phyloP scores from a whole-genome alignment of 2,888 invertebrate genomes.

The Heliconius charithonia region DNA sequence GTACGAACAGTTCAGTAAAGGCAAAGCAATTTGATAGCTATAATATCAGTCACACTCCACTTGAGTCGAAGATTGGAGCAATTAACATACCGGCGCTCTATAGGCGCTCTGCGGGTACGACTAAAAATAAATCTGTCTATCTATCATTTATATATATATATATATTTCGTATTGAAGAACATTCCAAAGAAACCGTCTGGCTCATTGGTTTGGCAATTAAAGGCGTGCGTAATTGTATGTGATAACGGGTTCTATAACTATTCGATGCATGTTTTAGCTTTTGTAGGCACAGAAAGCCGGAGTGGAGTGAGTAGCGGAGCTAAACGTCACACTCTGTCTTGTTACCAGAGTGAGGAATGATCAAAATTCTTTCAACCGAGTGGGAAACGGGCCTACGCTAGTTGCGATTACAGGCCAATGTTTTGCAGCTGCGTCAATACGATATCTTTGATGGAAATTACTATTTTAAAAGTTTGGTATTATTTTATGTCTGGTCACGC shows the following conservation, averaged over 20 bases:
- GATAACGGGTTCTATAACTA: neutral
- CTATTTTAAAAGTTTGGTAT: too few species aligned
- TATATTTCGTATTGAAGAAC: neutral
- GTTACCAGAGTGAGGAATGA: neutral
- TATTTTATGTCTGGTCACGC: too few species aligned
- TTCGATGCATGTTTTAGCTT: neutral
- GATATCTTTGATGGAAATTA: too few species aligned
- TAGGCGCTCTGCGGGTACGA: neutral
- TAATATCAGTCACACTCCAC: conserved; percentile 45
- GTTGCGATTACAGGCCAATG: too few species aligned
- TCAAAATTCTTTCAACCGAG: neutral
- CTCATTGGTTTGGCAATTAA: neutral
- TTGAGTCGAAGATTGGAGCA: conserved; percentile 35
- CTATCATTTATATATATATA: neutral
- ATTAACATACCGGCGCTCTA: conserved; percentile 39
- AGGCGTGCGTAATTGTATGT: neutral
- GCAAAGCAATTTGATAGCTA: conserved; percentile 35
- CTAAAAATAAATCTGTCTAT: conserved; percentile 16
- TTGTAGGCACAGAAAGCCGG: too few species aligned
- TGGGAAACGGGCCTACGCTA: too few species aligned
- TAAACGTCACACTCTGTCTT: neutral
- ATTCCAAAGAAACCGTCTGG: conserved; percentile 7
- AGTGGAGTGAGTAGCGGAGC: neutral
- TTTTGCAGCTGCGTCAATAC: too few species aligned
- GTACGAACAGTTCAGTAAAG: neutral